Percentiles rank a stretch among this genome's conserved stretches.
These are phyloP conservation scores for Pilophorus perplexus DNA, from an alignment of 2,888 invertebrate species.

Conservation along the genomic window DNA sequence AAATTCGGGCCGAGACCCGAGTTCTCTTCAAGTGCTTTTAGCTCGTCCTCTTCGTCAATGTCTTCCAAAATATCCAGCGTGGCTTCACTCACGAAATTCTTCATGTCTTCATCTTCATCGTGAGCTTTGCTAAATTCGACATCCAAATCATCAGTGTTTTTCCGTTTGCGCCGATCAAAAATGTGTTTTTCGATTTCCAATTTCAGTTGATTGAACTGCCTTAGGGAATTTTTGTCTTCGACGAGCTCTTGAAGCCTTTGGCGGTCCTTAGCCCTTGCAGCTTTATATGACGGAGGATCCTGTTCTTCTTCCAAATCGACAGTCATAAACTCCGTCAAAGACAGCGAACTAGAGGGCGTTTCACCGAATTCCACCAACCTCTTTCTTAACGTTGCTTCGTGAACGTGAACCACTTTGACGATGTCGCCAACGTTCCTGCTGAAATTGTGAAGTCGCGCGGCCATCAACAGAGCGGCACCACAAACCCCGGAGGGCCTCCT, in stretches of 20 bases:
- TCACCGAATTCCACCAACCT: conserved; percentile 91
- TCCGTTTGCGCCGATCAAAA: conserved; percentile 61
- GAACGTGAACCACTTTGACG: conserved; percentile 91
- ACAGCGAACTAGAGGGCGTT: conserved; percentile 91
- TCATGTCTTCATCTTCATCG: conserved; percentile 54
- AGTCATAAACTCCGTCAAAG: conserved; percentile 94
- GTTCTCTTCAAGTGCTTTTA: conserved; percentile 25
- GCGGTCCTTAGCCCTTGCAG: conserved; percentile 82
- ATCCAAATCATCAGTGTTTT: conserved; percentile 4
- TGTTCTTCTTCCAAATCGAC: conserved; percentile 95
- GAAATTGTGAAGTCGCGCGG: conserved; percentile 89
- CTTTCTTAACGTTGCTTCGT: conserved; percentile 88
- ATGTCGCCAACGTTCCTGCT: conserved; percentile 82
- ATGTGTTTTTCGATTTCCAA: conserved; percentile 80
- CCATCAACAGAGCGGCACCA: conserved; percentile 94
- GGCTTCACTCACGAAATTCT: conserved; percentile 55
- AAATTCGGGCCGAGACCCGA: conserved; percentile 54
- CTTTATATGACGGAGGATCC: conserved; percentile 93
- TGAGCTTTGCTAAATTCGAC: conserved; percentile 8
- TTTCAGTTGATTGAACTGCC: conserved; percentile 72
- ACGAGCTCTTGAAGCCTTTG: conserved; percentile 61
- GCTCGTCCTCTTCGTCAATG: conserved; percentile 42
- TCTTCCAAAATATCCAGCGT: conserved; percentile 55
- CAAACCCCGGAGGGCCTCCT: conserved; percentile 94
- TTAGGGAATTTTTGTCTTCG: conserved; percentile 56